Percentiles rank a stretch among this genome's conserved stretches.
These are phyloP conservation scores for Heloderma charlesbogerti DNA, from an alignment of 2,113 vertebrate genomes.

Conservation along the genomic window DNA sequence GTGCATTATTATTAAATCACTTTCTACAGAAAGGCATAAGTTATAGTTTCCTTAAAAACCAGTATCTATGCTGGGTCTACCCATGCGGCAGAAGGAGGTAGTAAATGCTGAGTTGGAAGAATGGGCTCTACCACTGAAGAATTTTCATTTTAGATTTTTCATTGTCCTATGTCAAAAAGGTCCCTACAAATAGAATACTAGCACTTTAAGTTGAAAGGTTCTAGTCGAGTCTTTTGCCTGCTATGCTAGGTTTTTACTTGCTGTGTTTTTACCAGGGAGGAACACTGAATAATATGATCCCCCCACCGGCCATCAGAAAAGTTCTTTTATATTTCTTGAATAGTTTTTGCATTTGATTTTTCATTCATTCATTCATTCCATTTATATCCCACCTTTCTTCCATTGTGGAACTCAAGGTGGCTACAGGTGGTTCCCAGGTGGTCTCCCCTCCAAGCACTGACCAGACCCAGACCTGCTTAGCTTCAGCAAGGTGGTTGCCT, in stretches of 20 bases:
- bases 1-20: not conserved
- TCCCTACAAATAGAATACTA: not conserved
- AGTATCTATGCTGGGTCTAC: not conserved
- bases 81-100: not conserved
- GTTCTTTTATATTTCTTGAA: too few species aligned
- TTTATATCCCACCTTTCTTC: too few species aligned
- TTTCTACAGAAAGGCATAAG: not conserved
- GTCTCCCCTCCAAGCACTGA: too few species aligned
- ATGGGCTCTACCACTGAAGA: not conserved
- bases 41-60: not conserved
- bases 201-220: not conserved
- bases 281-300: not conserved
- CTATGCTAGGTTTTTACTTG: not conserved
- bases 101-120: not conserved
- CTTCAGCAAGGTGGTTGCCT: too few species aligned
- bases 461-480: too few species aligned
- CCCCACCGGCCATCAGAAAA: not conserved
- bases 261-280: not conserved
- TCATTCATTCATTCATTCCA: too few species aligned
- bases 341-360: too few species aligned
- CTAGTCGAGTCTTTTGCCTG: not conserved
- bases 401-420: too few species aligned
- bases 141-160: not conserved
- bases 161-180: not conserved
- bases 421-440: too few species aligned